Conservation (phyloP, 2,113 vertebrate species). For the Electrona antarctica region DNA sequence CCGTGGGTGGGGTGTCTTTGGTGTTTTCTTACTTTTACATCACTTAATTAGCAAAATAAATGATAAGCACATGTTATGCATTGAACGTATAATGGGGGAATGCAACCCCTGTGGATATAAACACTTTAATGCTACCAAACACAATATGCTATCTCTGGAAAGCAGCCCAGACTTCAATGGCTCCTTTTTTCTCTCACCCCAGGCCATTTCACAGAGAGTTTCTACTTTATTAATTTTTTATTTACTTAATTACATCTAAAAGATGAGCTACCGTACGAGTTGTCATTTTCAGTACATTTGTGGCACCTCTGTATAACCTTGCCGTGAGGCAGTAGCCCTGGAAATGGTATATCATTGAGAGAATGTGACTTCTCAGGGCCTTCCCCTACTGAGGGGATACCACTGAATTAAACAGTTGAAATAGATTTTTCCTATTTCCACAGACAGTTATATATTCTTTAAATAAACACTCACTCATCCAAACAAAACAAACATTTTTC, state of each 20-base stretch:
- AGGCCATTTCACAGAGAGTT: background rate
- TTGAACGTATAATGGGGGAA: conserved; percentile 1
- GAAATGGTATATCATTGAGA: conserved; percentile 4
- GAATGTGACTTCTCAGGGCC: background rate
- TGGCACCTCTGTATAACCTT: conserved; percentile 4
- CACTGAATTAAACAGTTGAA: too few species aligned
- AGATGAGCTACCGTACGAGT: background rate
- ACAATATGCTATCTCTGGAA: background rate
- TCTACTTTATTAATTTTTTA: too few species aligned
- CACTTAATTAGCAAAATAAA: conserved; percentile 4
- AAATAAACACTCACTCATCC: too few species aligned
- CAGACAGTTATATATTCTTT: too few species aligned
- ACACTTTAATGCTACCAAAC: background rate
- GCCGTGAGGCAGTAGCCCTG: background rate
- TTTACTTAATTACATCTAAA: conserved; percentile 12
- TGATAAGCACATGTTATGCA: conserved; percentile 1
- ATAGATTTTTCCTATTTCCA: too few species aligned
- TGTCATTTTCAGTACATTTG: conserved; percentile 13
- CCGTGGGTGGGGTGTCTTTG: too few species aligned
- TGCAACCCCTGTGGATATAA: background rate
- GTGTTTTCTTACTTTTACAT: background rate
- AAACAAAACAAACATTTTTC: too few species aligned
- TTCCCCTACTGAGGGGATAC: too few species aligned
- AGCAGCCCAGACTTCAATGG: conserved; percentile 12
- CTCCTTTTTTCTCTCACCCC: background rate